phyloP scores from a whole-genome alignment of 2,797 vertebrate species.

The Gymnoscopelus microlampas region DNA sequence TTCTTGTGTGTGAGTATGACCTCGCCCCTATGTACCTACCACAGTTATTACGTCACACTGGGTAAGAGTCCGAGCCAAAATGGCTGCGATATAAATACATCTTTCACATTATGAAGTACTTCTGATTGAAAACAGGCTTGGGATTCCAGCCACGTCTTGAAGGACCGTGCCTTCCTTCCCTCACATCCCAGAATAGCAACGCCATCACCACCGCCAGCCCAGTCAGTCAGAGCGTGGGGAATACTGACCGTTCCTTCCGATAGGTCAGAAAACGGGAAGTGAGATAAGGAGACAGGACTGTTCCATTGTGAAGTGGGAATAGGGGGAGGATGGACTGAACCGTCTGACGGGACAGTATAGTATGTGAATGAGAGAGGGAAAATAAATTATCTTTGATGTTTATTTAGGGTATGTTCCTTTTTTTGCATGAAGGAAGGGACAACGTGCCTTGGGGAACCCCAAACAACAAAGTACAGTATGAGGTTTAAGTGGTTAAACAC shows the following conservation, averaged over 20 bases:
- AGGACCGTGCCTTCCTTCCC: not conserved
- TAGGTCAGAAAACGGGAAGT: conserved; percentile 31
- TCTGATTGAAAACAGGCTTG: too few species aligned
- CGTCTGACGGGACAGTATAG: not conserved
- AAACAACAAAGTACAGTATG: too few species aligned
- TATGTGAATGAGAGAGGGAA: not conserved
- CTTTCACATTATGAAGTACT: too few species aligned
- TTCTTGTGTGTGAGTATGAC: too few species aligned
- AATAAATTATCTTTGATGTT: conserved; percentile 10
- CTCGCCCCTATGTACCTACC: too few species aligned
- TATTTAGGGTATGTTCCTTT: conserved; percentile 40
- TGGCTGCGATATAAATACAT: too few species aligned
- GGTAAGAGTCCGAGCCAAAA: too few species aligned
- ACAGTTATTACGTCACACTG: too few species aligned
- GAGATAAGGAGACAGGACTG: conserved; percentile 26
- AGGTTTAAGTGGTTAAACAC: too few species aligned
- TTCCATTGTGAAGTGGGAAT: not conserved
- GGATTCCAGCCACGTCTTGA: too few species aligned
- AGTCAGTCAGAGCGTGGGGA: not conserved
- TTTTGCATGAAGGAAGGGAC: too few species aligned
- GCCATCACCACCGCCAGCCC: not conserved
- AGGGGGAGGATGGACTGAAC: not conserved
- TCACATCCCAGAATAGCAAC: conserved; percentile 13
- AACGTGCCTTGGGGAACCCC: too few species aligned
- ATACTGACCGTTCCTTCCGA: not conserved